These are phyloP conservation scores for Aeoliscus strigatus DNA, from an alignment of 2,797 vertebrate species.

Conservation along the genomic window DNA sequence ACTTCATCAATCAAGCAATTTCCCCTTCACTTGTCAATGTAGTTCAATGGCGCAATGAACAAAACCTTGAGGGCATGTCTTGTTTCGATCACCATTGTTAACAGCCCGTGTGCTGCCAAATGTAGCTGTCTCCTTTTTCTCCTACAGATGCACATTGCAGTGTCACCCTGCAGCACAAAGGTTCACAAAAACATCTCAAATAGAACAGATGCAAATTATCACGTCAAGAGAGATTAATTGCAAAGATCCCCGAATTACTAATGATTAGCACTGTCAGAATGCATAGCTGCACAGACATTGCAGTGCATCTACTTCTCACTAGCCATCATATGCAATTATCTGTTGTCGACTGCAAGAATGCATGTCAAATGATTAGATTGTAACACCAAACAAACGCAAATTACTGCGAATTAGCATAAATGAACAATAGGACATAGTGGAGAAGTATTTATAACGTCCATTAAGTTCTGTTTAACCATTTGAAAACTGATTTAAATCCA, in stretches of 20 bases:
- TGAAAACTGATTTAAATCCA: too few relatives aligned
- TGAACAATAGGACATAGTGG: slow-evolving; percentile 33
- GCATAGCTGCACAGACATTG: slow-evolving; percentile 40
- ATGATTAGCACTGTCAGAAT: slow-evolving; percentile 67
- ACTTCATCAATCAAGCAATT: slow-evolving; percentile 77
- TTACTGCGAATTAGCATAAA: slow-evolving; percentile 18
- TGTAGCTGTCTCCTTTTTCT: slow-evolving; percentile 63
- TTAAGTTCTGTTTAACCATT: too few relatives aligned
- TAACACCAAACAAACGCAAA: background rate
- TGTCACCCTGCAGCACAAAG: slow-evolving; percentile 60
- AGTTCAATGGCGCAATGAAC: slow-evolving; percentile 65
- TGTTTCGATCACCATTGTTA: slow-evolving; percentile 58
- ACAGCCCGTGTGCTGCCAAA: slow-evolving; percentile 53
- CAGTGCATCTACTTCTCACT: slow-evolving; percentile 36
- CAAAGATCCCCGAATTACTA: slow-evolving; percentile 60
- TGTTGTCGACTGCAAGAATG: slow-evolving; percentile 41
- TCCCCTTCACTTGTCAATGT: slow-evolving; percentile 69
- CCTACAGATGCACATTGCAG: slow-evolving; percentile 26
- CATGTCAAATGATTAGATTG: slow-evolving; percentile 44
- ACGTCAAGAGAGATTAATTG: slow-evolving; percentile 74
- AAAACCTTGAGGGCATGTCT: slow-evolving; percentile 52
- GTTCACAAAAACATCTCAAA: slow-evolving; percentile 67
- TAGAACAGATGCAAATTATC: slow-evolving; percentile 68
- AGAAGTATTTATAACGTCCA: too few relatives aligned
- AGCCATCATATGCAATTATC: slow-evolving; percentile 58